Percentiles rank a stretch among this genome's conserved stretches.
Evolutionary conservation across 2,797 vertebrate genomes (phyloP).

Genomic region (Pantherophis vulpinus): DNA sequence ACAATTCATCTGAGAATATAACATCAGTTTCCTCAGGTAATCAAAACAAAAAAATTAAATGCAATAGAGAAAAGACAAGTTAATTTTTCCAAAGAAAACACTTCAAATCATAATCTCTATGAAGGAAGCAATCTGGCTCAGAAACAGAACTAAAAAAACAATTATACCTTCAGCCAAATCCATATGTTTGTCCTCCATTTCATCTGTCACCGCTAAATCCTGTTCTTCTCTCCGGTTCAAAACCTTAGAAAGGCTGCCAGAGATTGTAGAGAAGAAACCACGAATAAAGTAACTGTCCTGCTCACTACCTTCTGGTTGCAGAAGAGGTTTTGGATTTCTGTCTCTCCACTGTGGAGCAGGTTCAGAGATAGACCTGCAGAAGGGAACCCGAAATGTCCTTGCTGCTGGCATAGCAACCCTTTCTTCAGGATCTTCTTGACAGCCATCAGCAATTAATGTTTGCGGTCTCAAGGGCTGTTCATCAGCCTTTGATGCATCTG

Average conservation of each 20-base stretch:
- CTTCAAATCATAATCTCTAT: accelerated
- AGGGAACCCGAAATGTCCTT: constrained; percentile 50
- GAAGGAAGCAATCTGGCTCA: neutral
- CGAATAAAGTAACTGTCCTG: constrained; percentile 63
- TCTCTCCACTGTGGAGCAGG: constrained; percentile 36
- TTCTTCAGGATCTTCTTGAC: constrained; percentile 15
- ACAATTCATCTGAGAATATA: neutral
- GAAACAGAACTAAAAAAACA: neutral
- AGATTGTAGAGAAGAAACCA: constrained; percentile 73
- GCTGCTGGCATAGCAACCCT: neutral
- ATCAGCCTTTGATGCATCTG: constrained; percentile 9
- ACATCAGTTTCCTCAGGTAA: neutral
- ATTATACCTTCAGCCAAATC: constrained; percentile 53
- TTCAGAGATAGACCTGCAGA: constrained; percentile 73
- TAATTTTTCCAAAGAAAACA: neutral
- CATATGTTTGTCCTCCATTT: neutral
- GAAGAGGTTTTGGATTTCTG: constrained; percentile 22
- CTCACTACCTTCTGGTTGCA: constrained; percentile 43
- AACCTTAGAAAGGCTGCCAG: constrained; percentile 69
- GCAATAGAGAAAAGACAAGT: neutral
- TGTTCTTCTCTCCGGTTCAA: constrained; percentile 64
- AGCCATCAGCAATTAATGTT: neutral
- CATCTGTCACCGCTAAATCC: constrained; percentile 35
- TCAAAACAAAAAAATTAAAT: neutral
- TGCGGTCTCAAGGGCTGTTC: constrained; percentile 24